Base-by-base conservation (phyloP, 2,888 invertebrate genomes). In the Cephus rjabovi region DNA sequence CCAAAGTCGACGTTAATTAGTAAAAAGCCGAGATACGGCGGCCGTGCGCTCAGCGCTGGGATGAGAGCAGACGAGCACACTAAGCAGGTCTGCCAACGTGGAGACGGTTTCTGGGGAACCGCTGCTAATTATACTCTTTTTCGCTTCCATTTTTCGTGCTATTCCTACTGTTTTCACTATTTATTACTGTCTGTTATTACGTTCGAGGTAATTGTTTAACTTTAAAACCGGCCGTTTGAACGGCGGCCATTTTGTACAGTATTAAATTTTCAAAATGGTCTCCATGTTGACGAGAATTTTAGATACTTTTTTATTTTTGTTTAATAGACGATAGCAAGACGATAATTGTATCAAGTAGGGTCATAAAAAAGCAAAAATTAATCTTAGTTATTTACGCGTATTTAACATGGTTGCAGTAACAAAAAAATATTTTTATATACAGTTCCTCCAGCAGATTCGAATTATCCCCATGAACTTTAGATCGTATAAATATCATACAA, bases 1-100 rank as follows among this genome's bases (percentile, higher is more conserved):
- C 40, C 15, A 56, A 56, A 56, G 40, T 56, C 23, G 33, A 81
- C 76, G 76, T 79, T 35, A 68, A 73, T 56, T 75, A 31, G 11
- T 71, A 71, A 71, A 71, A 71, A 31, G 12, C 71, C 71, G 71
- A 71, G 31, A 71, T 34, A 71, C 34, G 71, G 34, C 15, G 12
- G 71, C 71, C 71, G 31, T 71, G 71, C 71, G 71, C 71, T 71
- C 12, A 12, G 31, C 31, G 34, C 71, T 33, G 6, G 31, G 71
- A 56, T 6, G 40, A 12, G 71, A 71, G 71, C 71, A 71, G 71
- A 71, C 71, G 71, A 71, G 71, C 71, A 71, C 71, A 71, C 71
- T 71, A 34, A 31, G 71, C 71, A 71, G 31, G 71, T 31, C 71
- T 71, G 34, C 71, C 71, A 71, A 71, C 71, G 11, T 71, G 71